Evolutionary conservation across 2,113 vertebrate species (phyloP), one percentile per base, ranked within the genome.

Genomic region (Zingel zingel): DNA sequence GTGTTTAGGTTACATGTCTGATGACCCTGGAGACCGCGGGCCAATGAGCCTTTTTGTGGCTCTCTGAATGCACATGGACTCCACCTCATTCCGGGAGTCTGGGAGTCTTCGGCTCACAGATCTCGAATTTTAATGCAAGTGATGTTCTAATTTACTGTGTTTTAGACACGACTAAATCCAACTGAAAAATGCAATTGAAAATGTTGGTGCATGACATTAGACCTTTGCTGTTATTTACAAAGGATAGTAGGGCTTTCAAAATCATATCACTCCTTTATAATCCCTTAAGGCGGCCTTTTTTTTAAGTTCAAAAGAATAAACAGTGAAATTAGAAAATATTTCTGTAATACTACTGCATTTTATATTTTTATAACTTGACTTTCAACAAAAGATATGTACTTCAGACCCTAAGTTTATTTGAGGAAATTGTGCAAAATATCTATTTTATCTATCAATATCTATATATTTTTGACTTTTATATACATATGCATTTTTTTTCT

Each of bases 1-100:
- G 82, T 3, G 23, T 89, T 62, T 54, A 81, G 86, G 88, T 90
- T 82, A 69, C 27, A 77, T 86, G 86, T 84, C 83, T 80, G 82
- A 85, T 88, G 85, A 89, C 81, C 81, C 81, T 64, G 48, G 39
- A 84, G 74, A 59, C 82, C 74, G 23, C 89, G 75, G 90, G 78
- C 89, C 84, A 66, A 63, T 67, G 68, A 78, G 86, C 63, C 84
- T 81, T 73, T 77, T 73, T 80, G 81, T 78, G 76, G 74, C 68
- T 58, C 61, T 64, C 51, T 71, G 62, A 64, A 73, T 69, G 68
- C 39, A 19, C 70, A 13, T 45, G n/a, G 51, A 66, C 85, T 77
- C 77, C 76, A 61, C 79, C 79, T 83, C 69, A 36, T n/a, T 61
- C 59, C 43, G 3, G 72, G 66, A 61, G 70, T 25, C 67, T 70